These are phyloP conservation scores for Eutrigla gurnardus DNA, from an alignment of 2,797 vertebrate genomes.

Conservation along the genomic window DNA sequence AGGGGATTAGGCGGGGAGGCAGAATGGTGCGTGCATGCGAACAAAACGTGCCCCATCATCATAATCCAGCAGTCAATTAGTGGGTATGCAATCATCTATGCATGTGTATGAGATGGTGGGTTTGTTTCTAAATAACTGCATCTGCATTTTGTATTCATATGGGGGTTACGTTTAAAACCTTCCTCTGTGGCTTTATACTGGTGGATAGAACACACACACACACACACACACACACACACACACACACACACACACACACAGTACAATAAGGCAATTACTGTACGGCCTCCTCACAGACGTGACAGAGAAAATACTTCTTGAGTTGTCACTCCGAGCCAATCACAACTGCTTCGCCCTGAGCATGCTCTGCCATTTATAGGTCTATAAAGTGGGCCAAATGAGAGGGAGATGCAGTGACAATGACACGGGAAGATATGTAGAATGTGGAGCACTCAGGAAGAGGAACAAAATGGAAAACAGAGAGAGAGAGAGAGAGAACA, in stretches of 20 bases:
- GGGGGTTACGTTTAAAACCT: neutral
- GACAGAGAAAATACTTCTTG: conserved; percentile 45
- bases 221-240: neutral
- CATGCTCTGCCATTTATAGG: conserved; percentile 65
- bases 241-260: neutral
- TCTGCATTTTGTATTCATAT: conserved; percentile 28
- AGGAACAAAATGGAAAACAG: neutral
- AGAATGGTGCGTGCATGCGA: conserved; percentile 7
- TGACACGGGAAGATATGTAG: conserved; percentile 55
- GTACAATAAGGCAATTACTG: neutral
- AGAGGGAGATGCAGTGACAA: conserved; percentile 45
- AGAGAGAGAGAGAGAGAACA: neutral
- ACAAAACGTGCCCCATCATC: conserved; percentile 22
- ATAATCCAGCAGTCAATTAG: conserved; percentile 27
- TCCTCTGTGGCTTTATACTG: neutral
- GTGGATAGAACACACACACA: neutral
- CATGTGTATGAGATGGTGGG: neutral
- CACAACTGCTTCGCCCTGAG: conserved; percentile 45
- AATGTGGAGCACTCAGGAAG: conserved; percentile 19
- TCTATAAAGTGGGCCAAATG: conserved; percentile 64
- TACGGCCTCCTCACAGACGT: conserved; percentile 35
- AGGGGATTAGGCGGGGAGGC: conserved; percentile 11
- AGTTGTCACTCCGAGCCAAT: conserved; percentile 51
- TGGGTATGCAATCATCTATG: conserved; percentile 14
- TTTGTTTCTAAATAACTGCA: conserved; percentile 18